phyloP scores from a whole-genome alignment of 2,113 vertebrate genomes.

The Dasyprocta punctata region DNA sequence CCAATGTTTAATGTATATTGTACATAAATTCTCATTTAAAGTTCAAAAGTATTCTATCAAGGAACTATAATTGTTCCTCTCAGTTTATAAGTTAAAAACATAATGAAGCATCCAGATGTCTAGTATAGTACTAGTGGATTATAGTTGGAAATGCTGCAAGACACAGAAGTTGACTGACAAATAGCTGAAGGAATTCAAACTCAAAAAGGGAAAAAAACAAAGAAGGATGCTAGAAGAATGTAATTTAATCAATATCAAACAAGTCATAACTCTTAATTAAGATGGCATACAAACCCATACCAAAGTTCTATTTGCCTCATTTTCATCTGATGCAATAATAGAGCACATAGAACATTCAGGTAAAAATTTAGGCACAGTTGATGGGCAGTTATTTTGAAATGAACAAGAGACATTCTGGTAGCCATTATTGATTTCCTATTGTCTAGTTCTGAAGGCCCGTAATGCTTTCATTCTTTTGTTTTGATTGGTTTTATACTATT shows the following conservation, averaged over 20 bases:
- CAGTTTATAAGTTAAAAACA: background rate
- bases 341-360: background rate
- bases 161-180: background rate
- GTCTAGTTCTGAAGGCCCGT: no score
- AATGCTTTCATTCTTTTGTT: no score
- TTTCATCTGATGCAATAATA: background rate
- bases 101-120: background rate
- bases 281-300: background rate
- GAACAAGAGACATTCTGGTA: no score
- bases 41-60: background rate
- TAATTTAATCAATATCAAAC: background rate
- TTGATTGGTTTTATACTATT: no score
- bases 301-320: background rate
- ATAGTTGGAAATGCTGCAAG: background rate
- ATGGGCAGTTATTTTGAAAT: no score
- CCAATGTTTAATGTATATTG: background rate
- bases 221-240: background rate
- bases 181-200: background rate
- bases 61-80: background rate
- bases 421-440: no score
- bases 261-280: background rate
- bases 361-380: background rate
- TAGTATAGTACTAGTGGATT: background rate
- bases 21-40: background rate
- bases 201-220: background rate